Evolutionary conservation across 2,113 vertebrate genomes (phyloP).

Genomic region (Pteropus alecto): DNA sequence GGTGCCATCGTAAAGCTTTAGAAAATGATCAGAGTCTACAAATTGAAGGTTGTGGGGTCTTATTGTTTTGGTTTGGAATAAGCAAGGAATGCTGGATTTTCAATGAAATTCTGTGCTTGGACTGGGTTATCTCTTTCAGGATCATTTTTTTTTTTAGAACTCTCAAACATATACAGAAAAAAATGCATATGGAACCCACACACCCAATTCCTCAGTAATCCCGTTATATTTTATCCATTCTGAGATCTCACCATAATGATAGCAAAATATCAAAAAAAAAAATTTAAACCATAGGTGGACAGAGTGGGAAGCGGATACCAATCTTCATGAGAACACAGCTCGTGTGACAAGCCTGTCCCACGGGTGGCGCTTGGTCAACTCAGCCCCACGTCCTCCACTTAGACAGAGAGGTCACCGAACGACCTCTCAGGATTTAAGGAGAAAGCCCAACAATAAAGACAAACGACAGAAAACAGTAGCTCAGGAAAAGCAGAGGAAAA

Average conservation of each 20-base stretch:
- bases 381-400: background rate
- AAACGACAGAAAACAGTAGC: background rate
- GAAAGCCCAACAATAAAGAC: background rate
- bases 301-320: background rate
- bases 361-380: fast-evolving
- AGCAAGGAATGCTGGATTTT: background rate
- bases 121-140: background rate
- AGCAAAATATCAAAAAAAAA: background rate
- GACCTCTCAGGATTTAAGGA: background rate
- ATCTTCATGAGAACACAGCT: background rate
- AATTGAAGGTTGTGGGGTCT: background rate
- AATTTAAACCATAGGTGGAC: background rate
- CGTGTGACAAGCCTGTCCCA: fast-evolving
- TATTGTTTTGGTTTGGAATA: background rate
- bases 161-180: background rate
- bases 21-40: background rate
- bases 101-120: background rate
- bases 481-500: background rate
- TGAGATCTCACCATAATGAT: background rate
- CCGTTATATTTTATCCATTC: background rate
- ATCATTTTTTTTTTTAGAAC: background rate
- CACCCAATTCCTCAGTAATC: background rate
- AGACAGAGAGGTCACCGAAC: background rate
- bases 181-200: background rate
- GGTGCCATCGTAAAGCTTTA: background rate